Evolutionary conservation across 2,797 vertebrate genomes (phyloP), one percentile per base, ranked within the genome.

Genomic region (Phalloptychus januarius): DNA sequence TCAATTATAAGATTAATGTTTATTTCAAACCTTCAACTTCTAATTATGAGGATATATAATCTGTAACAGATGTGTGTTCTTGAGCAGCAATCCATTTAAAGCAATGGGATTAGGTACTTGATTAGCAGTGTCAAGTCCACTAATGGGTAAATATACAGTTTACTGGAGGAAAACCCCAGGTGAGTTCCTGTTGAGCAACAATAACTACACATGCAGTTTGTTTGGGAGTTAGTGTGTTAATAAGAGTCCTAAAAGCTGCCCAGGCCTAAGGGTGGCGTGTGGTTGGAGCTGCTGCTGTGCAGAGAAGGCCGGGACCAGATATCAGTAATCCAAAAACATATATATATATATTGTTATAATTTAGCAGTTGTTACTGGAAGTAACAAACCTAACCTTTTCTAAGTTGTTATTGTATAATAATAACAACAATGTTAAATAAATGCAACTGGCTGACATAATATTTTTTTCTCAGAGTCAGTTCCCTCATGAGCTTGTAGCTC

Each of bases 111-210:
- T 67, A n/a, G 33, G 65, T 61, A 85, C 77, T 79, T 86, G 15
- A 86, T 83, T 71, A 79, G 15, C 36, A 65, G 38, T 79, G 67
- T 28, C 1, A 20, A 81, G 77, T 70, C 38, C 69, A 77, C 23
- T 82, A 80, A 73, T 75, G 81, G 50, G 70, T 84, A 76, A 79
- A 82, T 79, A 75, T 76, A 82, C 33, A 77, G 77, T 44, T 82
- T 75, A 0, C n/a, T 69, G 70, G 48, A 87, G 85, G 84, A 85
- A 89, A 86, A 73, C 82, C 80, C 79, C 78, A 91, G 85, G 85
- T 84, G 86, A 88, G 84, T 75, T 82, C 85, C 86, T 71, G 79
- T 88, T 83, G 88, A 78, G 86, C 25, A 2, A 25, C 74, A 71
- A 45, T 78, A 63, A 87, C 74, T n/a, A 13, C 44, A 71, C 76